Base-by-base conservation (phyloP, 2,113 vertebrate genomes). In the Albula goreensis region DNA sequence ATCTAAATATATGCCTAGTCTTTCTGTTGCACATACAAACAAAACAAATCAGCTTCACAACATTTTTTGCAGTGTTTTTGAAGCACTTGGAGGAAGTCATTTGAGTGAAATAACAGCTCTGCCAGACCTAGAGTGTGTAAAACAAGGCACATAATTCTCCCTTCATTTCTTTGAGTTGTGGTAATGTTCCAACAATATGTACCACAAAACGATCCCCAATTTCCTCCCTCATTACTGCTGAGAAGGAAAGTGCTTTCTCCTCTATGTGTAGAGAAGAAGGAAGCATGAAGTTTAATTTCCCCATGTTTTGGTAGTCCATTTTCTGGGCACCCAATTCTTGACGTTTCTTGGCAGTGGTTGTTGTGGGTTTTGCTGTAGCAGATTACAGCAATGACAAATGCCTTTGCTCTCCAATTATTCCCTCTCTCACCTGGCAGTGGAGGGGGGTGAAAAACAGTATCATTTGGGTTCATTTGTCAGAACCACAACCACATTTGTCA, bases 401-500 rank as follows among this genome's bases (percentile, higher is more conserved):
- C 50, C 22, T 48, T n/a, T 84, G 74, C 5, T 79, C 48, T 79
- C 25, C 80, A 60, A 50, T 50, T 85, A 49, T 63, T 63, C 19
- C 56, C 52, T 8, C 5, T 41, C 17, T 79, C 13, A 63, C 78
- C 78, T 80, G 53, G 78, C 17, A 80, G n/a, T 52, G 80, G 9
- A 81, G 9, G 3, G 1, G 50, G 3, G 19, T 50, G 22, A 31
- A 85, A 52, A 19, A 85, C 50, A 78, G 50, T 49, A 63, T 80
- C 6, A 17, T 85, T 85, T 41, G 9, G 2, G 70, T 12, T 79
- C n/a, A 80, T 85, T 81, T 79, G 78, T 80, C 56, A 81, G 79
- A 15, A n/a, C 56, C 9, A 1, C 13, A 17, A 25, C 51, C n/a
- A 48, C 48, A 51, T 25, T 79, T 85, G 51, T 85, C 49, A 85